Evolutionary conservation across 1,140 invertebrate species (phyloP).

Genomic region (Danaus plexippus): DNA sequence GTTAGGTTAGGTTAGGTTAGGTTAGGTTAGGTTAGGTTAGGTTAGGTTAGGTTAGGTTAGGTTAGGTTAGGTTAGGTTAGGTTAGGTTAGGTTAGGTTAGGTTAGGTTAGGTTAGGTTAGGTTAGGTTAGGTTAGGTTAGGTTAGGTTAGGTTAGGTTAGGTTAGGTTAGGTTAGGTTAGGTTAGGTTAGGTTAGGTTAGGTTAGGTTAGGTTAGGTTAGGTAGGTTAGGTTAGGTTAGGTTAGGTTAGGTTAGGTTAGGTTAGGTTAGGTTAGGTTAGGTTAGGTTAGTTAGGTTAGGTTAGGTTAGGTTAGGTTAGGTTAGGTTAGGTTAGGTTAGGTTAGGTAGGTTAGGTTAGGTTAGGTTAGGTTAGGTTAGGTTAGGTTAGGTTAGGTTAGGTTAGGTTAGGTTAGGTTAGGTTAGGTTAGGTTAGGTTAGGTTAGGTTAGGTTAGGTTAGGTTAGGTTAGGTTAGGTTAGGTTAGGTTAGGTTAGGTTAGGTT

Average conservation of each 20-base stretch:
- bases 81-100: constrained; percentile 22
- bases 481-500: constrained; percentile 27
- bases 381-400: constrained; percentile 15
- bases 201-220: too few species aligned
- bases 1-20: constrained; percentile 33
- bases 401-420: constrained; percentile 15
- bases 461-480: constrained; percentile 35
- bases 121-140: constrained; percentile 45
- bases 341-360: too few species aligned
- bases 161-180: constrained; percentile 38
- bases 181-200: constrained; percentile 27
- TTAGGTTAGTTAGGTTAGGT: constrained; percentile 15
- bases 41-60: constrained; percentile 38
- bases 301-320: constrained; percentile 15
- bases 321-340: too few species aligned
- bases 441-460: constrained; percentile 28
- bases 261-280: constrained; percentile 23
- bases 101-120: constrained; percentile 43
- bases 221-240: too few species aligned
- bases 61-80: constrained; percentile 28
- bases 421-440: constrained; percentile 15
- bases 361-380: constrained; percentile 14
- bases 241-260: constrained; percentile 31
- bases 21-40: constrained; percentile 32
- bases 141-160: constrained; percentile 40